Evolutionary conservation across 2,888 invertebrate genomes (phyloP).

Genomic region (Atethmia centrago): DNA sequence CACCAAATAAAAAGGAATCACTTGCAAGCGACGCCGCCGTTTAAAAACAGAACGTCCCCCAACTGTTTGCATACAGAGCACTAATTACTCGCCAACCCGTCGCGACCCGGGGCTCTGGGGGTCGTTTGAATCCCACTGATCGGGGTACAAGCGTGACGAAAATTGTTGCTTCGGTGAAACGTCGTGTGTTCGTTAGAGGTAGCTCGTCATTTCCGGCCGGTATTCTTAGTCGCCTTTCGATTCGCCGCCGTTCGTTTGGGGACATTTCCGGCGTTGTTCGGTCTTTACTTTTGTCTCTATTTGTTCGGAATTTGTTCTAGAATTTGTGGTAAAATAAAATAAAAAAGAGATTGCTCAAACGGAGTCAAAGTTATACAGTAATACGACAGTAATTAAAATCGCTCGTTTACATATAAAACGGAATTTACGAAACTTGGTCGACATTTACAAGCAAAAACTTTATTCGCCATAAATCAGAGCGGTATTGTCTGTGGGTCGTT

Average conservation of each 20-base stretch:
- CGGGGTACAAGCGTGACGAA: conserved; percentile 27
- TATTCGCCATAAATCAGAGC: conserved; percentile 55
- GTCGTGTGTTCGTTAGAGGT: conserved; percentile 33
- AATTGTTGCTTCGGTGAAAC: conserved; percentile 25
- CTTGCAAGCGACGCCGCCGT: conserved; percentile 12
- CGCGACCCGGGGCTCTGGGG: background rate
- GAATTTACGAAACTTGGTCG: conserved; percentile 38
- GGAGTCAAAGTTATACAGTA: conserved; percentile 5
- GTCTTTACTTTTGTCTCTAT: conserved; percentile 34
- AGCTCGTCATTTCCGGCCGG: conserved; percentile 50
- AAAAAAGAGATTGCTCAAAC: conserved; percentile 5
- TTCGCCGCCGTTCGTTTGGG: conserved; percentile 44
- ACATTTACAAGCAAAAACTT: conserved; percentile 52
- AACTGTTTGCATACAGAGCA: conserved; percentile 56
- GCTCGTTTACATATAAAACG: conserved; percentile 45
- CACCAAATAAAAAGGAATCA: conserved; percentile 33
- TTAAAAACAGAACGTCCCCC: conserved; percentile 28
- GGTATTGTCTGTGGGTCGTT: conserved; percentile 55
- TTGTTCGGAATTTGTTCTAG: conserved; percentile 1
- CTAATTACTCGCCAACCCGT: conserved; percentile 50
- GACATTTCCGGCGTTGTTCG: conserved; percentile 47
- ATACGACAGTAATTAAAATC: conserved; percentile 30
- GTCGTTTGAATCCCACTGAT: conserved; percentile 19
- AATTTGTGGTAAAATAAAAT: conserved; percentile 8
- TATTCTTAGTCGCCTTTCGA: conserved; percentile 25